These are phyloP conservation scores for Deilephila elpenor DNA, from an alignment of 2,888 invertebrate genomes.

Conservation along the genomic window DNA sequence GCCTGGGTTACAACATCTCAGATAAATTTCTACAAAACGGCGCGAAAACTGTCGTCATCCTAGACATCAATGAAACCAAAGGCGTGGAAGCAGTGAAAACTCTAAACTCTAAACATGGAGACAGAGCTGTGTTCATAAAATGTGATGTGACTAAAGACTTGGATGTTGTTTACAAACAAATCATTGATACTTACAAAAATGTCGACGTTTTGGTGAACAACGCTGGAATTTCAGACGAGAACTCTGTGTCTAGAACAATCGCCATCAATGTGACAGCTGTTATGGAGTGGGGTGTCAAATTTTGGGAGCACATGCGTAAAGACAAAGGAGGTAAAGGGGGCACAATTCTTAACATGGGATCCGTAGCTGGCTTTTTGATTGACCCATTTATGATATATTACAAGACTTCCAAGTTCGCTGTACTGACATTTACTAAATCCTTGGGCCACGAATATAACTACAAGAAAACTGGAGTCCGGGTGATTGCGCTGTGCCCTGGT, in stretches of 20 bases:
- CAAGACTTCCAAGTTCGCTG: constrained; percentile 22
- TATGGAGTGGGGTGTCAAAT: constrained; percentile 76
- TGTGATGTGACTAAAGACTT: constrained; percentile 81
- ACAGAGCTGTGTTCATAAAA: constrained; percentile 72
- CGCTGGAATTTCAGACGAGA: constrained; percentile 67
- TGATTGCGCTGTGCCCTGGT: constrained; percentile 19
- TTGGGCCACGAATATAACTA: constrained; percentile 33
- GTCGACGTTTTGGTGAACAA: constrained; percentile 76
- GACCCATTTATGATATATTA: constrained; percentile 15
- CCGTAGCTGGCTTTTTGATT: not conserved
- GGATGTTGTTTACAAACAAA: constrained; percentile 63
- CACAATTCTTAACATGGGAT: constrained; percentile 14
- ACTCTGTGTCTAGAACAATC: constrained; percentile 52
- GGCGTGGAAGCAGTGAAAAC: constrained; percentile 68
- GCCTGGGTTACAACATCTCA: constrained; percentile 77
- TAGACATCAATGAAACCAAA: constrained; percentile 57
- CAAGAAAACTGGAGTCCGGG: constrained; percentile 26
- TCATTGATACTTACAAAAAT: constrained; percentile 58
- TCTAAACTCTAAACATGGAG: constrained; percentile 72
- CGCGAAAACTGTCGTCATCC: constrained; percentile 51
- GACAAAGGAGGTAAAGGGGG: constrained; percentile 28
- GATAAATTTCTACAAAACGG: constrained; percentile 73
- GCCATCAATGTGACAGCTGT: constrained; percentile 66
- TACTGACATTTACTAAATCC: constrained; percentile 29
- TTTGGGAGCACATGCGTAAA: constrained; percentile 57